phyloP scores from a whole-genome alignment of 92 coral and sea anemone genomes.

The Actinernus sp. region DNA sequence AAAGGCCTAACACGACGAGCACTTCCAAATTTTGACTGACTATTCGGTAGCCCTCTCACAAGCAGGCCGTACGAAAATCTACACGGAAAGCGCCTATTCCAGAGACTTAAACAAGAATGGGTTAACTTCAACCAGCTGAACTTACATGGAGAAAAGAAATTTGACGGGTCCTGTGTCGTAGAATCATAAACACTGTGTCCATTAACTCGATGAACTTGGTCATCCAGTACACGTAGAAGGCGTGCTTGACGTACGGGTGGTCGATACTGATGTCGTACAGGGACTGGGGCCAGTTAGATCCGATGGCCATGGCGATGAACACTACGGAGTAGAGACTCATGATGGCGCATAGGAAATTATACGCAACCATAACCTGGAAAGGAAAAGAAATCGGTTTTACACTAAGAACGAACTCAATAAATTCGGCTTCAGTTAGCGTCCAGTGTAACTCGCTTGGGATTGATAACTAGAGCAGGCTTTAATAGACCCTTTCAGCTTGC shows the following conservation, averaged over 20 bases:
- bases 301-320: slow-evolving; percentile 22
- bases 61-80: too few species aligned
- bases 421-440: too few species aligned
- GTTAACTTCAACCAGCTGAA: too few species aligned
- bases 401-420: too few species aligned
- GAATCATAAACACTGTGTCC: slow-evolving; percentile 93
- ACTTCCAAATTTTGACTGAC: too few species aligned
- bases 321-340: slow-evolving; percentile 73
- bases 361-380: slow-evolving; percentile 71
- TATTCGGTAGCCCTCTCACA: too few species aligned
- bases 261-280: slow-evolving; percentile 45
- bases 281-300: slow-evolving; percentile 55
- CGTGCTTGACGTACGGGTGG: slow-evolving; percentile 76
- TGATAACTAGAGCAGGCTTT: too few species aligned
- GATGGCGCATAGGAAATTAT: slow-evolving; percentile 73
- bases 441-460: too few species aligned
- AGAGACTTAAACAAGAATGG: too few species aligned
- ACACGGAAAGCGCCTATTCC: too few species aligned
- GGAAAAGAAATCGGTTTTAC: neutral
- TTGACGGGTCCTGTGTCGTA: slow-evolving; percentile 91
- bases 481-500: too few species aligned
- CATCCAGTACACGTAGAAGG: slow-evolving; percentile 67
- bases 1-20: too few species aligned
- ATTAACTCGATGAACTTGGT: slow-evolving; percentile 86
- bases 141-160: slow-evolving; percentile 91